Evolutionary conservation across 1,140 invertebrate genomes (phyloP), one percentile per base, ranked within the genome.

Genomic region (Rhynchophorus ferrugineus): DNA sequence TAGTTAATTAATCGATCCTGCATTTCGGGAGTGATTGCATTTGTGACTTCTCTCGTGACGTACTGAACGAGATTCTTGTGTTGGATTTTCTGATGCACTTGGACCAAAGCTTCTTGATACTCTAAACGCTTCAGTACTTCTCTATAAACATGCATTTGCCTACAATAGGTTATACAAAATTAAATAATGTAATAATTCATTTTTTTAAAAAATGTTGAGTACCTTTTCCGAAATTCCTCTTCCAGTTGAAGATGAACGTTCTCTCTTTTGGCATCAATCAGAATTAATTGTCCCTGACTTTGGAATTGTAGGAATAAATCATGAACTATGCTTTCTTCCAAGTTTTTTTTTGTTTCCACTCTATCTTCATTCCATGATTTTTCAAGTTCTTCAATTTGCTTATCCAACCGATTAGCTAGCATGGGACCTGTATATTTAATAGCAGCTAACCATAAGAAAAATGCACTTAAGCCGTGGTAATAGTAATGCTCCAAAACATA

Each of bases 51-150:
- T 56, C 75, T 71, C 1, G 91, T 80, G 50, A 97, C 87, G 90
- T 92, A 98, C 62, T 90, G 79, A 0, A 90, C 88, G 89, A 96
- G 89, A 69, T 95, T 85, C 69, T 87, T 88, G 67, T 95, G 91
- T 62, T 87, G 77, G 58, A 96, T 78, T 57, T 83, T 80, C 46
- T 73, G 81, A 56, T 83, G 73, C 56, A 85, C 78, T 63, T 91
- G 84, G 73, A 58, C 84, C 2, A 56, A 20, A 3, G 21, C 54
- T 3, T 59, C 51, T 16, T 63, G 57, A 72, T 91, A 98, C 67
- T 98, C 91, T 59, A 94, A 73, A 33, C 88, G 80, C 42, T 79
- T 82, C 68, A 89, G 89, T 1, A 91, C 84, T 73, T 89, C 83
- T 29, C 65, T 66, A 65, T 91, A 89, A 17, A 86, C 84, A 33